Evolutionary conservation across 2,888 invertebrate species (phyloP), one percentile per base, ranked within the genome.

Genomic region (Ochropacha duplaris): DNA sequence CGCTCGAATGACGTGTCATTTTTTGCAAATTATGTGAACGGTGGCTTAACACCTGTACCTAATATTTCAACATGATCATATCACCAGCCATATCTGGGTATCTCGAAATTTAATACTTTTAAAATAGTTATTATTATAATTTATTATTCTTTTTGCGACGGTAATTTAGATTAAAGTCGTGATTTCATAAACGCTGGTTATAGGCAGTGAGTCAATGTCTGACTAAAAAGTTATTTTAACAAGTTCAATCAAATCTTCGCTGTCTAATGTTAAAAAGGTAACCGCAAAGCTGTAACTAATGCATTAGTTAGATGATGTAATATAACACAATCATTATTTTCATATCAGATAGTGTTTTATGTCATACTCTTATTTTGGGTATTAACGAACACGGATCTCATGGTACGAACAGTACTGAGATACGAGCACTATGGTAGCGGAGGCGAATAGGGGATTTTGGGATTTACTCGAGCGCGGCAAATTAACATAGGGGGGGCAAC

Each of bases 181-280:
- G 16, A 44, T 44, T 44, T 44, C 44, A 19, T 44, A 44, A 19
- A 44, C 44, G 16, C 1, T 16, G 39, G 39, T 44, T 19, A 19
- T 19, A 44, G 19, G 19, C 19, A 44, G 44, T 44, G 44, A 44
- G 44, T 44, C 44, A 44, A 44, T 44, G 19, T 8, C 16, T 44
- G 44, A 44, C 44, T 44, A 44, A 44, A 44, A 44, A 44, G 44
- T 44, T 44, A 44, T 44, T 44, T 19, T 44, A 19, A 44, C 44
- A 8, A 16, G 39, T 19, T 44, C 39, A 44, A 36, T 36, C 36
- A n/a, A 36, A 44, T 44, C 31, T 31, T 31, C 5, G 16, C 16
- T 44, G 19, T 16, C 16, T 44, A 44, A 8, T 19, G 16, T 44
- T 19, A 44, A 44, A 19, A 44, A 9, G 6, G 9, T n/a, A 44